Evolutionary conservation across 2,797 vertebrate genomes (phyloP), one percentile per base, ranked within the genome.

Genomic region (Microchirus variegatus): DNA sequence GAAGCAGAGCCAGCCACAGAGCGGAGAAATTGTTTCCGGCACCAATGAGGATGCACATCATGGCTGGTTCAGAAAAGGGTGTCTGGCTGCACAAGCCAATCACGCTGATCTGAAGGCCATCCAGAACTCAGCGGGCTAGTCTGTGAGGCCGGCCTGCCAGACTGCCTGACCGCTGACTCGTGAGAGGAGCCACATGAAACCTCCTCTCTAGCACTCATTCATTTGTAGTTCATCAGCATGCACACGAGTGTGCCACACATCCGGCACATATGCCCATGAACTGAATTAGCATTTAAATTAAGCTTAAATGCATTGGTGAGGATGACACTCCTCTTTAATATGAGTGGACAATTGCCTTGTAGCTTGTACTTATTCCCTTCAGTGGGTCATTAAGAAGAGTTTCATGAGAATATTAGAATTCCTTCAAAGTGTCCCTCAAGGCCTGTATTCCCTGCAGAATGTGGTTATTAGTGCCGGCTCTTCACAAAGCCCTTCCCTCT

Each of bases 201-300:
- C 70, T 66, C 66, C 70, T 66, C 55, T 78, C 68, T 44, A 71
- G 58, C 60, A 73, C 41, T 63, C 70, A 67, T 67, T 74, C 59
- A 66, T 73, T 71, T 84, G 80, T 67, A 70, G 83, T 81, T 89
- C 81, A 87, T 87, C 78, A 67, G 59, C 77, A 74, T 79, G 74
- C 62, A 35, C 41, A 56, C 8, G 5, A 70, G 60, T 19, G 47
- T 9, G 0, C 62, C 64, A 59, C 75, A 70, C 73, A 68, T 75
- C 66, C 43, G 10, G 56, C 70, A 76, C 67, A 82, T 78, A 83
- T 75, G 70, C 60, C 17, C 1, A 41, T 67, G 72, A 82, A 74
- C 75, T 70, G 41, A 52, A 89, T 89, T 87, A 73, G 77, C 77
- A 89, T 90, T 88, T 89, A 83, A 89, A 89, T 91, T 56, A 80